Base-by-base conservation (phyloP, 2,113 vertebrate genomes). In the Istiophorus platypterus region DNA sequence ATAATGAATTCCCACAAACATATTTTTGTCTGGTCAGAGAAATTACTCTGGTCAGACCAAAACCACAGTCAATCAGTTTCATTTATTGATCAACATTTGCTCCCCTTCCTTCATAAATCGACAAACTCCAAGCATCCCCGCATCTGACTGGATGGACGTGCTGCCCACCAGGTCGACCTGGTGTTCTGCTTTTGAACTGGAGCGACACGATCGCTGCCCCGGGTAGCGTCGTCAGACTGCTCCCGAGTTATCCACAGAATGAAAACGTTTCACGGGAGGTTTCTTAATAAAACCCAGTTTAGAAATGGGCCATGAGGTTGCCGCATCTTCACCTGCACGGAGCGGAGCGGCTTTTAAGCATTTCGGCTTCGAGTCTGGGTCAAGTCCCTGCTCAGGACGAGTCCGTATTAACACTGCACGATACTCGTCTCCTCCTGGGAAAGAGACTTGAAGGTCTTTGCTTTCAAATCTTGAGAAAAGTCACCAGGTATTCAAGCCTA, bases 321-420 rank as follows among this genome's bases (percentile, higher is more conserved):
- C 15, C 14, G 58, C 29, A 15, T 71, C 54, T 57, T 71, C 27
- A 71, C 47, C 49, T 54, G 56, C 15, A 42, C n/a, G n/a, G 51
- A 45, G 54, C 26, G 59, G 39, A 72, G 6, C 37, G 29, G 17
- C 13, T 57, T 37, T 39, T 17, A 39, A 54, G 67, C 24, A 49
- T 54, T 56, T 54, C 15, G 7, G 20, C n/a, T 8, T 24, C 15
- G 18, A 34, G 71, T 49, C 27, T 5, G n/a, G 22, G 20, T 41
- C 11, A 37, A 20, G 31, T 31, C 26, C 26, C 2, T 8, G 29
- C 6, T 31, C 57, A 29, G 20, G 29, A 39, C 5, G 0, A 41
- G 13, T 39, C 31, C 11, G 12, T 24, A 24, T 24, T 24, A 24
- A 4, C 22, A 54, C 52, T 57, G 54, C 14, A 18, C 18, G 17